Evolutionary conservation across 1,140 invertebrate genomes (phyloP).

Genomic region (Dendrolimus punctatus): DNA sequence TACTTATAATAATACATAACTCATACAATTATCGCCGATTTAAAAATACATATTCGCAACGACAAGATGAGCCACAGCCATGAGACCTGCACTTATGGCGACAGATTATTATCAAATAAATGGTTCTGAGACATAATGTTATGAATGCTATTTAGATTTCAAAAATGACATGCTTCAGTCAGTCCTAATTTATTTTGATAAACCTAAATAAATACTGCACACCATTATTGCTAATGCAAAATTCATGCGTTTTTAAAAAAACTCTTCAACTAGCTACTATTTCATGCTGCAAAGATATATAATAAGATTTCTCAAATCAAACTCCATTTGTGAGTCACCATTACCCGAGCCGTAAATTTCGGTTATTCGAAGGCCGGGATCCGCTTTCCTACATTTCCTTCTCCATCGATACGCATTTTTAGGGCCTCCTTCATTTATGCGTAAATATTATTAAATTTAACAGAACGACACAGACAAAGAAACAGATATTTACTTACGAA

Average conservation of each 20-base stretch:
- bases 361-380: too few relatives aligned
- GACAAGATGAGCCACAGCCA: neutral
- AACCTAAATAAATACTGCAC: slow-evolving; percentile 16
- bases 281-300: slow-evolving; percentile 16
- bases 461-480: too few relatives aligned
- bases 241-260: slow-evolving; percentile 20
- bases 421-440: too few relatives aligned
- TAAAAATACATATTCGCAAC: too few relatives aligned
- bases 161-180: slow-evolving; percentile 45
- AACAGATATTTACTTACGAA: too few relatives aligned
- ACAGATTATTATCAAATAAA: slow-evolving; percentile 10
- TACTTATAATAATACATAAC: slow-evolving; percentile 16
- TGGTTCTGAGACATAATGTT: slow-evolving; percentile 9
- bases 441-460: too few relatives aligned
- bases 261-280: slow-evolving; percentile 5
- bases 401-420: too few relatives aligned
- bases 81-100: neutral
- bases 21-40: too few relatives aligned
- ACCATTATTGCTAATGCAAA: slow-evolving; percentile 21
- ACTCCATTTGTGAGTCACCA: too few relatives aligned
- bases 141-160: slow-evolving; percentile 8
- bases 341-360: too few relatives aligned
- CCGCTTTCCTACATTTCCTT: too few relatives aligned
- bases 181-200: slow-evolving; percentile 23
- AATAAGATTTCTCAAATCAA: slow-evolving; percentile 5